These are phyloP conservation scores for Melanostoma scalare DNA, from an alignment of 2,888 invertebrate genomes.

Conservation along the genomic window DNA sequence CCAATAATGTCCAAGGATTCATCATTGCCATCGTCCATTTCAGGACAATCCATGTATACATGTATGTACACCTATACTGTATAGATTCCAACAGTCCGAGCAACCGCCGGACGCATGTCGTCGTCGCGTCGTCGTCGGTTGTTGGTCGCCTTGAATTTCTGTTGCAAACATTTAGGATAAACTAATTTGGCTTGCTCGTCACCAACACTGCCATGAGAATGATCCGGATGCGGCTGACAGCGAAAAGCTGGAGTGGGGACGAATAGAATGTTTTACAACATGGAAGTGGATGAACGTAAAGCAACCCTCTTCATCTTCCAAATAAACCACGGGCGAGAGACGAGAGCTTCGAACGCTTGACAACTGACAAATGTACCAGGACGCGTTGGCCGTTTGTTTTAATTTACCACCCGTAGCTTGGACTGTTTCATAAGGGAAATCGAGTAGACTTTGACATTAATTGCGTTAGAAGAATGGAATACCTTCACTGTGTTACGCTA, in stretches of 20 bases:
- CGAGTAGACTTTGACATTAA: constrained; percentile 76
- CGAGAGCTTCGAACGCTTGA: constrained; percentile 68
- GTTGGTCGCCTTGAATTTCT: constrained; percentile 19
- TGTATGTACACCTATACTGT: background rate
- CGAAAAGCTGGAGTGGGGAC: background rate
- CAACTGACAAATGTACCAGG: constrained; percentile 76
- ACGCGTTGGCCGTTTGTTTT: constrained; percentile 76
- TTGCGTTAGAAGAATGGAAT: constrained; percentile 73
- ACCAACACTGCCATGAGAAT: constrained; percentile 51
- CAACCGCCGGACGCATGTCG: background rate
- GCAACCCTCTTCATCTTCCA: constrained; percentile 47
- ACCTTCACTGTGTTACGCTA: constrained; percentile 55
- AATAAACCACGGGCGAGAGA: constrained; percentile 17
- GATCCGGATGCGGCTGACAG: constrained; percentile 54
- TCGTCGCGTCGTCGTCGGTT: background rate
- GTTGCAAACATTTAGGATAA: constrained; percentile 56
- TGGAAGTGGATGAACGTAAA: constrained; percentile 56
- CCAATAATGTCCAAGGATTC: constrained; percentile 39
- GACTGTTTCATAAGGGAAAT: constrained; percentile 75
- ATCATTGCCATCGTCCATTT: constrained; percentile 33
- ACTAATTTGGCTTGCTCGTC: constrained; percentile 65
- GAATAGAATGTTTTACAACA: background rate
- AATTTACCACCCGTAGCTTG: constrained; percentile 76
- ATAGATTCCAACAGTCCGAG: background rate
- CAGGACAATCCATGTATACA: background rate